phyloP scores from a whole-genome alignment of 1,140 invertebrate genomes.

The Berghia stephanieae region DNA sequence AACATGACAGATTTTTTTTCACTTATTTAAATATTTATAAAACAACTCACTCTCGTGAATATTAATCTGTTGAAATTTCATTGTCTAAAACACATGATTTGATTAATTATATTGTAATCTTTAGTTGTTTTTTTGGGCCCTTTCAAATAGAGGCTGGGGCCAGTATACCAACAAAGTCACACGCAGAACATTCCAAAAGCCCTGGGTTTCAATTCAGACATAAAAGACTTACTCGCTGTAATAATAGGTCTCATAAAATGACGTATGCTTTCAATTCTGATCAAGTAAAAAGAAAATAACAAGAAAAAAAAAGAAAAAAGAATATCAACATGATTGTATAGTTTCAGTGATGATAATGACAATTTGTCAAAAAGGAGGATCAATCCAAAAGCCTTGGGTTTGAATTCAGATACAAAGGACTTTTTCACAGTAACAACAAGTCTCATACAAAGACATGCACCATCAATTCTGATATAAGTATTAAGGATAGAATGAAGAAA shows the following conservation, averaged over 20 bases:
- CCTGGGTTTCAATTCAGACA: not conserved
- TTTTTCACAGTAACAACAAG: conserved; percentile 53
- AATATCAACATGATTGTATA: too few relatives aligned
- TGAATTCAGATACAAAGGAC: not conserved
- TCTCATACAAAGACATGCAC: conserved; percentile 59
- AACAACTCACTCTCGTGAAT: too few relatives aligned
- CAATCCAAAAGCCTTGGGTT: not conserved
- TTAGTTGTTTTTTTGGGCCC: too few relatives aligned
- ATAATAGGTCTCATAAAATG: conserved; percentile 59
- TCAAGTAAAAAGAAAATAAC: conserved; percentile 34
- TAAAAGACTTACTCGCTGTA: conserved; percentile 43
- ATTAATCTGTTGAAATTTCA: too few relatives aligned
- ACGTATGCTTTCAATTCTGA: conserved; percentile 52
- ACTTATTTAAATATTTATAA: not conserved
- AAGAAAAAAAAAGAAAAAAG: conserved; percentile 14
- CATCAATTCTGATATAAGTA: conserved; percentile 45
- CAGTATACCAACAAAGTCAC: too few relatives aligned
- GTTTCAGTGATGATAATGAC: too few relatives aligned
- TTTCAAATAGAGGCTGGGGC: too few relatives aligned
- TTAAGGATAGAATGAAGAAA: conserved; percentile 27
- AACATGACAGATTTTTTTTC: not conserved
- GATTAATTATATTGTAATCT: too few relatives aligned
- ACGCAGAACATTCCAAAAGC: not conserved
- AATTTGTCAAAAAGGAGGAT: not conserved
- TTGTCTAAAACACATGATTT: too few relatives aligned